A percentile compares a stretch with the other conserved stretches of the same genome.
Evolutionary conservation across 2,113 vertebrate genomes (phyloP).

Genomic region (Penelope pileata): DNA sequence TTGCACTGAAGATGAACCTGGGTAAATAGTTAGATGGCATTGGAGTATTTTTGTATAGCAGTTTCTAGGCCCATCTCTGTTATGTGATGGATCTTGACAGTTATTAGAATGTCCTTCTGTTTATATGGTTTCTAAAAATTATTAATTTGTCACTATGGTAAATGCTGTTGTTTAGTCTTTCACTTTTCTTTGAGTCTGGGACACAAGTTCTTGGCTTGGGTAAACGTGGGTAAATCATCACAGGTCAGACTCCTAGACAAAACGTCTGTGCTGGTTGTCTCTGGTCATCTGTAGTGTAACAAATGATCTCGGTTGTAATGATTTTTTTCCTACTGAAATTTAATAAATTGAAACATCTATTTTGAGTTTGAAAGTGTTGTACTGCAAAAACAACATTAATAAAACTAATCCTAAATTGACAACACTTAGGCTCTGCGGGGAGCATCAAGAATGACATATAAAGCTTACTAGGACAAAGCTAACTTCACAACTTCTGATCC

Average conservation of each 20-base stretch:
- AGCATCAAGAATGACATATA: background rate
- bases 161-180: background rate
- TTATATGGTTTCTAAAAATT: background rate
- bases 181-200: background rate
- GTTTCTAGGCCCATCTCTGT: background rate
- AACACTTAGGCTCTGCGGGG: background rate
- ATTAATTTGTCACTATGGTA: background rate
- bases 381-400: background rate
- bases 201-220: background rate
- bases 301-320: rapidly evolving
- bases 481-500: background rate
- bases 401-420: background rate
- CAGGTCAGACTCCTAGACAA: background rate
- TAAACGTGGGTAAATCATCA: background rate
- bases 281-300: background rate
- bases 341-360: background rate
- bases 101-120: background rate
- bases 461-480: background rate
- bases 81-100: background rate
- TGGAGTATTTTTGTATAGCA: background rate
- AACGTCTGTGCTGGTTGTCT: background rate
- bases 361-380: background rate
- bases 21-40: background rate
- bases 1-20: background rate
- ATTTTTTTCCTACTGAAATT: background rate